A percentile compares a stretch with the other conserved stretches of the same genome.
Evolutionary conservation across 2,113 vertebrate genomes (phyloP).

Genomic region (Propithecus coquereli): DNA sequence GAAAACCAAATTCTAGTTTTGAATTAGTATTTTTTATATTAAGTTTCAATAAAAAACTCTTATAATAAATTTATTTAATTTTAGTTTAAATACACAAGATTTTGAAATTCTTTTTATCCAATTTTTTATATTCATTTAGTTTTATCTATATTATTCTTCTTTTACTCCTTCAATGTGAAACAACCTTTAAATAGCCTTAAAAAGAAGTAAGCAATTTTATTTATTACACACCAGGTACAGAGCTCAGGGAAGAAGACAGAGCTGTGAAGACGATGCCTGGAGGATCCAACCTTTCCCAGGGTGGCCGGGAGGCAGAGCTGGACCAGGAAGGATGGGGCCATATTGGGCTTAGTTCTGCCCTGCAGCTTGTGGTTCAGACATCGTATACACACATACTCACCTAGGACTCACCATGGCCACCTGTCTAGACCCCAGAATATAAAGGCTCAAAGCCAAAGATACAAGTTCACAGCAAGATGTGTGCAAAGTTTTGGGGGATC

Average conservation of each 20-base stretch:
- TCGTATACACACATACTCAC: not conserved
- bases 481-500: not conserved
- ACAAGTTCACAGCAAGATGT: not conserved
- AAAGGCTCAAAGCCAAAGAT: not conserved
- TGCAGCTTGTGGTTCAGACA: not conserved
- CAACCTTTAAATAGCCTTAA: not conserved
- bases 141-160: not conserved
- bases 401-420: not conserved
- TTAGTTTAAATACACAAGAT: no score
- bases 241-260: not conserved
- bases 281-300: not conserved
- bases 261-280: not conserved
- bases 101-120: no score
- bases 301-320: not conserved
- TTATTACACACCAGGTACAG: not conserved
- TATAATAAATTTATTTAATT: no score
- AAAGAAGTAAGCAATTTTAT: not conserved
- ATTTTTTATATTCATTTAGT: not conserved
- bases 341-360: not conserved
- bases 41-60: no score
- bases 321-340: not conserved
- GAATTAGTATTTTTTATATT: no score
- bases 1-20: no score
- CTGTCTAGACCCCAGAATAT: not conserved
- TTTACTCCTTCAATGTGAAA: not conserved